phyloP scores from a whole-genome alignment of 2,888 invertebrate species.

The Phasia obesa region DNA sequence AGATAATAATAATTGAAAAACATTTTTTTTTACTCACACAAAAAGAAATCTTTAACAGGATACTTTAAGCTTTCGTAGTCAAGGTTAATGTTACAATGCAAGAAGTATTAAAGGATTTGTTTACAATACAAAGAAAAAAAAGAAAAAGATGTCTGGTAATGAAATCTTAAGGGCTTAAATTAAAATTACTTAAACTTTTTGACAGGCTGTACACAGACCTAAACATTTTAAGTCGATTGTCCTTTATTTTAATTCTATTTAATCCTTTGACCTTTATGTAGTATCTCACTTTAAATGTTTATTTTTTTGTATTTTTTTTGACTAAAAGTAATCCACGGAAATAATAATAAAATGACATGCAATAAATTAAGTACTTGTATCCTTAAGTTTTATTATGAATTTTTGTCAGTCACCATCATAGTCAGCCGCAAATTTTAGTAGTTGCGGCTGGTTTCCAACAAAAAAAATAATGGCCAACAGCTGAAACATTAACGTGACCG shows the following conservation, averaged over 20 bases:
- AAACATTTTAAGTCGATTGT: neutral
- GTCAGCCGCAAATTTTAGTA: constrained; percentile 34
- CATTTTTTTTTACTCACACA: constrained; percentile 2
- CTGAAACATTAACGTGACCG: constrained; percentile 60
- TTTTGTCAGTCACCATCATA: constrained; percentile 44
- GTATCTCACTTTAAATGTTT: neutral
- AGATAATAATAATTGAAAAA: constrained; percentile 40
- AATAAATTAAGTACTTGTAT: constrained; percentile 58
- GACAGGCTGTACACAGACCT: neutral
- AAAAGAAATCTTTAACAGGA: constrained; percentile 15
- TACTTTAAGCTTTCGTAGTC: constrained; percentile 33
- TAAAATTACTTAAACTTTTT: constrained; percentile 1
- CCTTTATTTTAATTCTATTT: constrained; percentile 13
- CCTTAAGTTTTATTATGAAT: constrained; percentile 56
- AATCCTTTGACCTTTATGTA: constrained; percentile 57
- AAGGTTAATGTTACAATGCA: constrained; percentile 57
- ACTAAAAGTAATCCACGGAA: neutral
- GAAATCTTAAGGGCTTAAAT: neutral
- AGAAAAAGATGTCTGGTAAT: neutral
- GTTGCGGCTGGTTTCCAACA: constrained; percentile 7
- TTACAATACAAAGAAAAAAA: neutral
- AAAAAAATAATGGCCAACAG: constrained; percentile 41
- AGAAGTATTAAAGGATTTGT: constrained; percentile 40
- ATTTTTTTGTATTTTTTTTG: neutral
- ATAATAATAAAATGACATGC: constrained; percentile 54